Evolutionary conservation across 1,140 invertebrate species (phyloP).

Genomic region (Augochlora pura): DNA sequence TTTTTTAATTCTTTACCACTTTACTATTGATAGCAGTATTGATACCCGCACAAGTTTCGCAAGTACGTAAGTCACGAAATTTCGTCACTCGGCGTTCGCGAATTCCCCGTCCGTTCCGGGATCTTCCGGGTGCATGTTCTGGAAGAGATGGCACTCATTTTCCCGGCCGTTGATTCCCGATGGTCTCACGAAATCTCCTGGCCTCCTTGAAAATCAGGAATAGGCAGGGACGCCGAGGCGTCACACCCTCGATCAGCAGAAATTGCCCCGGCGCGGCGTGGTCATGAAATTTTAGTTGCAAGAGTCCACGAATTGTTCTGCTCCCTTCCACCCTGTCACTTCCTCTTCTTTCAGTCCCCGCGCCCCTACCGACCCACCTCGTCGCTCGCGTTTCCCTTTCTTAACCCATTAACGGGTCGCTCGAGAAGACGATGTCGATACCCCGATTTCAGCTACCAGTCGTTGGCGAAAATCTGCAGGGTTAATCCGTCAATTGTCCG

Average conservation of each 20-base stretch:
- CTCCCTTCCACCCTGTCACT: not conserved
- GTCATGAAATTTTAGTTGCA: slow-evolving; percentile 71
- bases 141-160: slow-evolving; percentile 77
- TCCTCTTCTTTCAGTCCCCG: not conserved
- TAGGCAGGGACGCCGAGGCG: slow-evolving; percentile 40
- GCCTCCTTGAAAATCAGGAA: slow-evolving; percentile 21
- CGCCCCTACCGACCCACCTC: no score
- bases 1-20: no score
- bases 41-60: slow-evolving; percentile 5
- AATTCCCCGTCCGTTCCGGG: slow-evolving; percentile 49
- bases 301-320: slow-evolving; percentile 62
- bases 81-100: slow-evolving; percentile 53
- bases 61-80: slow-evolving; percentile 42
- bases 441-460: no score
- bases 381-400: no score
- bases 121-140: slow-evolving; percentile 69
- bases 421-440: no score
- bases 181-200: slow-evolving; percentile 54
- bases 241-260: slow-evolving; percentile 65
- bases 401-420: no score
- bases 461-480: no score
- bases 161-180: slow-evolving; percentile 75
- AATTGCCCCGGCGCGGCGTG: slow-evolving; percentile 68
- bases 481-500: no score
- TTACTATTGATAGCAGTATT: no score